Evolutionary conservation across 1,140 invertebrate species (phyloP), one percentile per base, ranked within the genome.

Genomic region (Drosophila paulistorum): DNA sequence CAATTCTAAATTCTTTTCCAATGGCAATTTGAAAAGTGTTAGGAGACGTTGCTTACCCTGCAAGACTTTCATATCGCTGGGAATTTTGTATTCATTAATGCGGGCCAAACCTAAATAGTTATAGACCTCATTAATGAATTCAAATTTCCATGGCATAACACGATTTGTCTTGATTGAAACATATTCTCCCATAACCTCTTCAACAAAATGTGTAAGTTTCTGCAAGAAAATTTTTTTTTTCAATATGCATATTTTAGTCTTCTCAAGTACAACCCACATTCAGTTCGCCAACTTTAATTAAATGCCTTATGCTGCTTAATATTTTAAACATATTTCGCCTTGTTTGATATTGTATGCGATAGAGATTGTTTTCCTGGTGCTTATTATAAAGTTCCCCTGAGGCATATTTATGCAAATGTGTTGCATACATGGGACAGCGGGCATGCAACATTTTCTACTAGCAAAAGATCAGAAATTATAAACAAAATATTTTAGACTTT

Each of bases 121-220:
- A 61, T 90, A 90, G 39, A 91, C 85, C 74, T 92, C 91, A 77
- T 85, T 87, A 61, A 81, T 76, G 60, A 91, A 92, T 78, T 91
- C 90, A 78, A 91, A 92, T 66, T 90, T 91, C 85, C 91, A 91
- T 7, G 91, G 90, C 89, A 92, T 91, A 26, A 90, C 70, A 26
- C 90, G 85, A 59, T 81, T 41, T 1, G 91, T 91, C 54, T 92
- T 91, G 14, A 78, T 58, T 7, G 79, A 70, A 0, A 87, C 77
- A 67, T 91, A 92, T 48, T 87, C 71, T 7, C 89, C 82, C 85
- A 87, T 91, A n/a, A 81, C 74, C 9, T 74, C 79, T 39, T 90
- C 89, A 17, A 92, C 63, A 57, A 71, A 91, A 0, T 55, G 59
- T 1, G 70, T 51, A 4, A 90, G 59, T 71, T 87, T 90, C 86